These are phyloP conservation scores for Eupithecia centaureata DNA, from an alignment of 2,888 invertebrate species.

Conservation along the genomic window DNA sequence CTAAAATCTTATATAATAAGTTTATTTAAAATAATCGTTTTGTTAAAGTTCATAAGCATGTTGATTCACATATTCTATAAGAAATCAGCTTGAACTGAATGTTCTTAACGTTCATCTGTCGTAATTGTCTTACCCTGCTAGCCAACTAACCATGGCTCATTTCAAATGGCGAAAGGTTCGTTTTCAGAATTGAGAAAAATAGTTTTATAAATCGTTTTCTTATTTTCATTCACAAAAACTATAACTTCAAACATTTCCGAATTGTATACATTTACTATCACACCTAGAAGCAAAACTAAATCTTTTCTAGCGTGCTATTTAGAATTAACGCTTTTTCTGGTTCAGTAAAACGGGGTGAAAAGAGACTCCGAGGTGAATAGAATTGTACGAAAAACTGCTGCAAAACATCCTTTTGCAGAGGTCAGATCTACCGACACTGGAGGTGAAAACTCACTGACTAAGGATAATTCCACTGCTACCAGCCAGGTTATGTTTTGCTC, in stretches of 20 bases:
- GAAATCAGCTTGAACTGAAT: not conserved
- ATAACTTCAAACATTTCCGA: not conserved
- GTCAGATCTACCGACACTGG: too few species aligned
- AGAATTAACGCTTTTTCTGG: not conserved
- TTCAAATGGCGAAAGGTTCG: too few species aligned
- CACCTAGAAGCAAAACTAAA: not conserved
- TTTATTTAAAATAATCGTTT: conserved; percentile 28
- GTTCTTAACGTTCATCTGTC: not conserved
- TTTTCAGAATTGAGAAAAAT: too few species aligned
- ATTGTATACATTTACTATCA: conserved; percentile 2
- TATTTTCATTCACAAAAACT: not conserved
- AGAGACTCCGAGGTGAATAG: too few species aligned
- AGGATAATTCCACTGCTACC: too few species aligned
- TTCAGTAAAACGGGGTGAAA: too few species aligned
- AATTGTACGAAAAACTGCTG: too few species aligned
- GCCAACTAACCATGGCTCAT: conserved; percentile 4
- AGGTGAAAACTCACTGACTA: too few species aligned
- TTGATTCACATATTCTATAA: not conserved
- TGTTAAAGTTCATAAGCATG: conserved; percentile 21
- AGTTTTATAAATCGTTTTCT: not conserved
- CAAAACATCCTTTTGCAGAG: too few species aligned
- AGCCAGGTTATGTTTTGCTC: too few species aligned
- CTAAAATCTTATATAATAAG: conserved; percentile 23
- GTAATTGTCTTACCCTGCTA: conserved; percentile 8
- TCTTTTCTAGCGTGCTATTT: not conserved